phyloP scores from a whole-genome alignment of 2,888 invertebrate genomes.

The Heliothis peltigera region DNA sequence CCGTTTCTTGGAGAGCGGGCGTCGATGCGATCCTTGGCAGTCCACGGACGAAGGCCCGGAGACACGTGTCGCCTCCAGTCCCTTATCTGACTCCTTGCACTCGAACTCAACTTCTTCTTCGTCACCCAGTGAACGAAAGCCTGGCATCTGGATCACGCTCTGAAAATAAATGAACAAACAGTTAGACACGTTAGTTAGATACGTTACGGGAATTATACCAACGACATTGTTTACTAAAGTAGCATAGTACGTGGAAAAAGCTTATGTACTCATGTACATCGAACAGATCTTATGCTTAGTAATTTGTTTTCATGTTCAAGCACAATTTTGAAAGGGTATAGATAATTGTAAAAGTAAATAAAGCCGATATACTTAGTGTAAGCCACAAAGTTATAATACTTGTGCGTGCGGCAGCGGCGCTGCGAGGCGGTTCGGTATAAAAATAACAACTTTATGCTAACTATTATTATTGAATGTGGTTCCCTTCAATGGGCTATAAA shows the following conservation, averaged over 20 bases:
- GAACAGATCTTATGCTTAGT: background rate
- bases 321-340: constrained; percentile 3
- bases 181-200: background rate
- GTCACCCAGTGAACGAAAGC: constrained; percentile 96
- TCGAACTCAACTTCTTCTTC: constrained; percentile 97
- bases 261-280: background rate
- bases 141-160: constrained; percentile 97
- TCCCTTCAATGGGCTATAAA: constrained; percentile 66
- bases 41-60: constrained; percentile 94
- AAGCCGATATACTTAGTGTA: constrained; percentile 17
- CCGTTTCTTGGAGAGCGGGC: constrained; percentile 95
- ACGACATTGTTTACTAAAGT: background rate
- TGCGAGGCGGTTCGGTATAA: constrained; percentile 42
- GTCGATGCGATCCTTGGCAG: constrained; percentile 95
- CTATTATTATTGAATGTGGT: constrained; percentile 65
- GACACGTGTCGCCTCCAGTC: constrained; percentile 96
- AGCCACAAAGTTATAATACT: constrained; percentile 39
- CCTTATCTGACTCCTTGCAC: constrained; percentile 95
- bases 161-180: constrained; percentile 80
- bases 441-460: constrained; percentile 49
- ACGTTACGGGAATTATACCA: background rate
- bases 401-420: constrained; percentile 17
- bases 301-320: constrained; percentile 11
- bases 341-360: constrained; percentile 26
- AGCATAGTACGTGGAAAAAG: background rate